phyloP scores from a whole-genome alignment of 1,140 invertebrate species.

The Hyphantria cunea region DNA sequence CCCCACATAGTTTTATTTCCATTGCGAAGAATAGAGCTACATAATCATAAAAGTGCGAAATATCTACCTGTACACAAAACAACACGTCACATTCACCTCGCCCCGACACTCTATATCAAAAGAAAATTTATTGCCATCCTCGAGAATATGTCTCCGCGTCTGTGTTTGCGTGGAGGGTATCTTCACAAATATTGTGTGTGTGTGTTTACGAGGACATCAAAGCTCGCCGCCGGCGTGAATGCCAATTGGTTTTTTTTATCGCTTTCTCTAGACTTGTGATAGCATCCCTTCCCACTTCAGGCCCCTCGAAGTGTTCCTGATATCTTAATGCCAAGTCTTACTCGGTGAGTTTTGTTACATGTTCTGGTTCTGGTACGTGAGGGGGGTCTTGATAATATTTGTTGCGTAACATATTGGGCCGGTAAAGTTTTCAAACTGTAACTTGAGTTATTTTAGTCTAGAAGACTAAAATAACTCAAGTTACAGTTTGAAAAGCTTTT shows the following conservation, averaged over 20 bases:
- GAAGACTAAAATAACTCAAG: background rate
- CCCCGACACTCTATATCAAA: background rate
- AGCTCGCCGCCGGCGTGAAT: constrained; percentile 38
- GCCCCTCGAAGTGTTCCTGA: background rate
- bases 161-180: constrained; percentile 1
- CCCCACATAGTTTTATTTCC: no score
- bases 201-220: constrained; percentile 41
- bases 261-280: constrained; percentile 38
- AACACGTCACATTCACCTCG: background rate
- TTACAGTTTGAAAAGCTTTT: background rate
- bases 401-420: background rate
- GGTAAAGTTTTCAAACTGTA: background rate
- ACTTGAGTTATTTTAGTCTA: background rate
- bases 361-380: background rate
- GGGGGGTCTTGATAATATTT: background rate
- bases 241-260: constrained; percentile 49
- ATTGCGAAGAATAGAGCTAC: background rate
- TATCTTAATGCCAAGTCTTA: constrained; percentile 3
- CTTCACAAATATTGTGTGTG: background rate
- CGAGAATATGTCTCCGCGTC: background rate
- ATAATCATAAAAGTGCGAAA: background rate
- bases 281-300: constrained; percentile 15
- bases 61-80: background rate
- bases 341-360: constrained; percentile 2
- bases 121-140: constrained; percentile 1